Conservation (phyloP, 2,113 vertebrate species). For the Urocitellus parryii region DNA sequence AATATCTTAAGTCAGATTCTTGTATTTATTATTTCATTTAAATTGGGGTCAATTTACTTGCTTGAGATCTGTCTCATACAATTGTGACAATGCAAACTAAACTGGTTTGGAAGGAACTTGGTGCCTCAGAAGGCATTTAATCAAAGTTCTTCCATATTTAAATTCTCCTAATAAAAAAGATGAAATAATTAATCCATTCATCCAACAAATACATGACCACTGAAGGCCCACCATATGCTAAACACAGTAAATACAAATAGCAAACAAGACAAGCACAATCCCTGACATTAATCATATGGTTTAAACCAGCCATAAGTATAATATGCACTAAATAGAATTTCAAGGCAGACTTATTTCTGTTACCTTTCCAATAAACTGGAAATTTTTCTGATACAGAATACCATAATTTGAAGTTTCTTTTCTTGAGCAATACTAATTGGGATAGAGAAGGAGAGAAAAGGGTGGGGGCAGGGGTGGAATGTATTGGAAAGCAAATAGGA, state of each 20-base stretch:
- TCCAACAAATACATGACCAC: constrained; percentile 16
- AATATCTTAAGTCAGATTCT: background rate
- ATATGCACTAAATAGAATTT: background rate
- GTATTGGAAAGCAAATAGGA: background rate
- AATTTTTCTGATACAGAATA: constrained; percentile 19
- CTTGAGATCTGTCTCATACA: constrained; percentile 13
- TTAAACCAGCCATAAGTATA: constrained; percentile 11
- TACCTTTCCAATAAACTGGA: background rate
- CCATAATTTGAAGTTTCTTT: constrained; percentile 15
- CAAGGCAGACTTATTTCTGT: background rate
- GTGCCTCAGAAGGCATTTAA: constrained; percentile 21
- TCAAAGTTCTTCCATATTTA: constrained; percentile 31
- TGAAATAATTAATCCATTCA: constrained; percentile 32
- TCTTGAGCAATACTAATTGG: background rate
- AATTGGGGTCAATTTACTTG: background rate
- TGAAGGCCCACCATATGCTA: background rate
- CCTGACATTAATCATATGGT: background rate
- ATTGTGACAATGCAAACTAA: constrained; percentile 24
- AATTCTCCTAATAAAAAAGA: constrained; percentile 32
- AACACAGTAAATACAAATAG: constrained; percentile 50
- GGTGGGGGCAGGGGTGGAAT: background rate
- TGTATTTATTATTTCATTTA: constrained; percentile 34
- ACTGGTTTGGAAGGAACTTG: background rate
- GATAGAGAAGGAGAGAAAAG: background rate
- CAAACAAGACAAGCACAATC: constrained; percentile 28